These are phyloP conservation scores for Macrosoma leucophasiata DNA, from an alignment of 2,888 invertebrate genomes.

Conservation along the genomic window DNA sequence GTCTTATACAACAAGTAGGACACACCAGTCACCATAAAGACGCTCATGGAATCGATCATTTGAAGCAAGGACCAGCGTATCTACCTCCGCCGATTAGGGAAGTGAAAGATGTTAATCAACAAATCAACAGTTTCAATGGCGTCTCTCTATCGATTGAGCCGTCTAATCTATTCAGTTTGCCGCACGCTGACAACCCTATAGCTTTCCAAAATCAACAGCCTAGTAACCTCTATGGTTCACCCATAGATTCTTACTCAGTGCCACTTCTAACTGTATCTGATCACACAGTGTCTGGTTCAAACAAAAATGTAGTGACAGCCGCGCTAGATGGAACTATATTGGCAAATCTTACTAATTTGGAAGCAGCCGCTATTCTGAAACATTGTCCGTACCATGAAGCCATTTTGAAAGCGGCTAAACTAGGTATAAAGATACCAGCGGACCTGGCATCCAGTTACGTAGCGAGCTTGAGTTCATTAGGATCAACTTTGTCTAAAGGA, in stretches of 20 bases:
- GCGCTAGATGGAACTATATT: constrained; percentile 57
- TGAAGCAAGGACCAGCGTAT: constrained; percentile 70
- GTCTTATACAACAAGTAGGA: constrained; percentile 80
- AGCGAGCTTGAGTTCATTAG: constrained; percentile 69
- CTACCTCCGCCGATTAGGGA: constrained; percentile 80
- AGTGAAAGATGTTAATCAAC: constrained; percentile 59
- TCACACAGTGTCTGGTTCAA: constrained; percentile 65
- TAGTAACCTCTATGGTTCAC: constrained; percentile 55
- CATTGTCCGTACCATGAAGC: constrained; percentile 72
- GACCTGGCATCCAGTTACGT: constrained; percentile 70
- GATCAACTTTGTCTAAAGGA: constrained; percentile 65
- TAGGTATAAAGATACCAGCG: constrained; percentile 61
- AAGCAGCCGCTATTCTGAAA: constrained; percentile 65
- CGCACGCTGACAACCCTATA: constrained; percentile 60
- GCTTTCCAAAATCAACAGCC: constrained; percentile 61
- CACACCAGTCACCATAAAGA: constrained; percentile 79
- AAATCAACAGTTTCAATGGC: constrained; percentile 38
- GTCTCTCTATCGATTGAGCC: constrained; percentile 67
- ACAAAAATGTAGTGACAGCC: constrained; percentile 49
- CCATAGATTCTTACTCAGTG: constrained; percentile 69
- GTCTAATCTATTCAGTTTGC: constrained; percentile 68
- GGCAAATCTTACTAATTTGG: constrained; percentile 53
- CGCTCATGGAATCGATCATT: constrained; percentile 71
- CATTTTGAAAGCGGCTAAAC: constrained; percentile 59
- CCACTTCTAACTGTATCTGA: constrained; percentile 69